Evolutionary conservation across 2,888 invertebrate genomes (phyloP).

Genomic region (Hemistola chrysoprasaria): DNA sequence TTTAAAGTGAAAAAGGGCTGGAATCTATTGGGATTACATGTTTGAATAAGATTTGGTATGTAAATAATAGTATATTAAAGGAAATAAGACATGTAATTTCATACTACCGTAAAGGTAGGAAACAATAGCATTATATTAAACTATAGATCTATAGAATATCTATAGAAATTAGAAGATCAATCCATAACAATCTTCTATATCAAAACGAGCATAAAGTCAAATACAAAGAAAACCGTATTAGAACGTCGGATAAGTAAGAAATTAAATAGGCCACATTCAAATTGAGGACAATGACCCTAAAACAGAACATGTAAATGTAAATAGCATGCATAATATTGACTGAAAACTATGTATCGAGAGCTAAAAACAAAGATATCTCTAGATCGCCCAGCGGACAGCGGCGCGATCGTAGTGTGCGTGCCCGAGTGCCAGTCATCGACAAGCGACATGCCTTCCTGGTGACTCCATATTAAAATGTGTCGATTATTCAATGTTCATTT

Average conservation of each 20-base stretch:
- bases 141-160: too few species aligned
- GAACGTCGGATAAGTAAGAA: background rate
- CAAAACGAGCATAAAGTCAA: too few species aligned
- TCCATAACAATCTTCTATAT: too few species aligned
- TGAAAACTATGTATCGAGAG: conserved; percentile 19
- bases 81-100: too few species aligned
- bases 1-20: too few species aligned
- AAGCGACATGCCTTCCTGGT: conserved; percentile 41
- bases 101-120: too few species aligned
- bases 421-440: conserved; percentile 35
- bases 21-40: too few species aligned
- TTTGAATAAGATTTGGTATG: too few species aligned
- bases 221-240: background rate
- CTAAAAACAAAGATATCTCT: conserved; percentile 18
- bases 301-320: conserved; percentile 52
- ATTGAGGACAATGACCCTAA: conserved; percentile 58
- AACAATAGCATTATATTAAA: too few species aligned
- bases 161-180: too few species aligned
- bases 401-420: conserved; percentile 22
- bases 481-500: background rate
- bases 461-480: conserved; percentile 3
- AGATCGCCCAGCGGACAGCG: conserved; percentile 16
- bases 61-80: too few species aligned
- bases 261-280: conserved; percentile 9
- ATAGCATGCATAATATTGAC: conserved; percentile 33